These are phyloP conservation scores for Tonatia bakeri DNA, from an alignment of 2,113 vertebrate species.

Conservation along the genomic window DNA sequence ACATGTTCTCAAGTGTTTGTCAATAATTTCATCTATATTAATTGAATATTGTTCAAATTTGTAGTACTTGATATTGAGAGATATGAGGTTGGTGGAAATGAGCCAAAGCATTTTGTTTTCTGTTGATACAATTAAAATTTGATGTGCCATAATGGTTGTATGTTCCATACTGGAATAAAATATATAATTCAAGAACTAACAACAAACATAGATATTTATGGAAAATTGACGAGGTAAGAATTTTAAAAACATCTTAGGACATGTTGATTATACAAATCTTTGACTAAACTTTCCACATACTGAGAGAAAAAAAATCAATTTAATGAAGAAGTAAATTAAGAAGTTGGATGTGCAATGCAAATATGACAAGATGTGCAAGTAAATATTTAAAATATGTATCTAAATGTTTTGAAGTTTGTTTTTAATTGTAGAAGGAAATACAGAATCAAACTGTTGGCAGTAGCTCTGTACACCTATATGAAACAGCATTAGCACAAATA, in stretches of 20 bases:
- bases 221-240: not conserved
- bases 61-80: not conserved
- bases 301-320: not conserved
- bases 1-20: not conserved
- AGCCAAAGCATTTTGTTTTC: not conserved
- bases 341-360: not conserved
- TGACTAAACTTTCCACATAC: not conserved
- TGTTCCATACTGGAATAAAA: not conserved
- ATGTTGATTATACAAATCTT: not conserved
- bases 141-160: not conserved
- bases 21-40: not conserved
- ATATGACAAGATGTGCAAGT: not conserved
- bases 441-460: not conserved
- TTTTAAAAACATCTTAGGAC: not conserved
- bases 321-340: not conserved
- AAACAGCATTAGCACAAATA: not conserved
- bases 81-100: not conserved
- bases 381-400: slow-evolving; percentile 40
- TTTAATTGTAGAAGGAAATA: slow-evolving; percentile 61
- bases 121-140: not conserved
- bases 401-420: not conserved
- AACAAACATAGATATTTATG: not conserved
- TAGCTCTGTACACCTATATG: not conserved
- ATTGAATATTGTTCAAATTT: not conserved
- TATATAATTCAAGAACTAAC: not conserved